Evolutionary conservation across 2,797 vertebrate genomes (phyloP).

Genomic region (Darevskia mixta): DNA sequence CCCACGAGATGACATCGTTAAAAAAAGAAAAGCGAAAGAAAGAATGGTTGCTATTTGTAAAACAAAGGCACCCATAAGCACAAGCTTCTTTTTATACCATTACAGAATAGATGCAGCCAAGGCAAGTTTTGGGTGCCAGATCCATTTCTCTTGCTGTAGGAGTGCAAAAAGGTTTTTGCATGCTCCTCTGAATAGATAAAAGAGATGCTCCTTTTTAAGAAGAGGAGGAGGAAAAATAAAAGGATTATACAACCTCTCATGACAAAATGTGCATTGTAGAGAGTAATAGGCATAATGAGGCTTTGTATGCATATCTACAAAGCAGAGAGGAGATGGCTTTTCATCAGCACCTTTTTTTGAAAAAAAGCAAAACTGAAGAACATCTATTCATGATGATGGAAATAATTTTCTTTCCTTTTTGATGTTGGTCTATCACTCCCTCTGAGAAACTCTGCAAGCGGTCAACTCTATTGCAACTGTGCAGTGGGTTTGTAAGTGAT

Average conservation of each 20-base stretch:
- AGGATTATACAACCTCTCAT: constrained; percentile 75
- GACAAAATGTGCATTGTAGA: constrained; percentile 78
- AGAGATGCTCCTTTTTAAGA: constrained; percentile 61
- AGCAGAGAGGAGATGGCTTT: constrained; percentile 65
- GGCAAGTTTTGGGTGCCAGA: constrained; percentile 63
- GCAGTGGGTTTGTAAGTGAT: neutral
- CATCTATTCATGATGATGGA: constrained; percentile 28
- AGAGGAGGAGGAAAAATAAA: constrained; percentile 62
- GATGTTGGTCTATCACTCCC: neutral
- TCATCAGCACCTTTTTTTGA: constrained; percentile 51
- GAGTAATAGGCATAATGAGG: constrained; percentile 76
- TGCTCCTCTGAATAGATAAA: constrained; percentile 74
- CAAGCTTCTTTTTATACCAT: constrained; percentile 58
- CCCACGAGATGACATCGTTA: neutral
- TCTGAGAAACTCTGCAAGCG: constrained; percentile 17
- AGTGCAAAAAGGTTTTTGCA: constrained; percentile 57
- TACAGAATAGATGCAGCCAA: constrained; percentile 63
- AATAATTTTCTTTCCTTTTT: constrained; percentile 11
- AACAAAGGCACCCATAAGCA: constrained; percentile 60
- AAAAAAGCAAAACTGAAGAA: constrained; percentile 27
- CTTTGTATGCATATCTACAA: constrained; percentile 63
- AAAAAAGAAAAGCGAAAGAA: neutral
- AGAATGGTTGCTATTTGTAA: constrained; percentile 58
- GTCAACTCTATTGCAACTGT: constrained; percentile 13
- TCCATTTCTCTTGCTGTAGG: constrained; percentile 49